A percentile compares a stretch with the other conserved stretches of the same genome.
phyloP scores from a whole-genome alignment of 2,113 vertebrate genomes.

The Heloderma charlesbogerti region DNA sequence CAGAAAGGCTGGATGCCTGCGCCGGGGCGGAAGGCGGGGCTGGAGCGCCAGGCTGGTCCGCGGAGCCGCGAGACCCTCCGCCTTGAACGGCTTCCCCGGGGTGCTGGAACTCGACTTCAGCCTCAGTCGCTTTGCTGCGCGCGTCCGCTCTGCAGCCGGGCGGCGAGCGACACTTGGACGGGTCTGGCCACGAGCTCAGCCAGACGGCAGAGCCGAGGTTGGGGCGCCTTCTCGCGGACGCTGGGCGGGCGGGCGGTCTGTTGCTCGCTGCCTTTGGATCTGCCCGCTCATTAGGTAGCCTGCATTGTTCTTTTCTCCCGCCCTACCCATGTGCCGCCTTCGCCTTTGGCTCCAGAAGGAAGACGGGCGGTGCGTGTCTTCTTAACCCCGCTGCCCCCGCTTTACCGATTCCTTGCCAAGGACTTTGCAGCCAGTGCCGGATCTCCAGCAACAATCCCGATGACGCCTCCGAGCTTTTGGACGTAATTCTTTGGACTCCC shows the following conservation, averaged over 20 bases:
- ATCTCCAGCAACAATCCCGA: neutral
- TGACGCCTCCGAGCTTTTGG: neutral
- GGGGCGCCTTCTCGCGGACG: neutral
- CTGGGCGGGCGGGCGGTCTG: neutral
- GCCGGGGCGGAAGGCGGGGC: neutral
- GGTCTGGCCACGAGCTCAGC: neutral
- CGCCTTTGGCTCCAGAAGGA: neutral
- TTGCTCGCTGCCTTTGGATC: neutral
- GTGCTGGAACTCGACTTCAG: neutral
- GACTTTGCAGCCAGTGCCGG: neutral
- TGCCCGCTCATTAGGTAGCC: neutral
- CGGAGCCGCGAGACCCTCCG: neutral
- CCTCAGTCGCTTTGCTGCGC: neutral
- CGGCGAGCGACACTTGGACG: neutral
- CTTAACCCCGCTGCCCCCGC: too few species aligned
- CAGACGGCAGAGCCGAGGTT: too few species aligned
- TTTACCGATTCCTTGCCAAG: neutral
- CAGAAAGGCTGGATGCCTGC: neutral
- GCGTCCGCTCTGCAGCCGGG: neutral
- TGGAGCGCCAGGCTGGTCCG: neutral
- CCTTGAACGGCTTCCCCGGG: neutral
- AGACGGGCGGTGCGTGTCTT: neutral
- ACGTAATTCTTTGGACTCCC: neutral
- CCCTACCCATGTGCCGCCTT: neutral
- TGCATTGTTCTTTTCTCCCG: neutral